Base-by-base conservation (phyloP, 2,888 invertebrate species). In the Crioceris asparagi region DNA sequence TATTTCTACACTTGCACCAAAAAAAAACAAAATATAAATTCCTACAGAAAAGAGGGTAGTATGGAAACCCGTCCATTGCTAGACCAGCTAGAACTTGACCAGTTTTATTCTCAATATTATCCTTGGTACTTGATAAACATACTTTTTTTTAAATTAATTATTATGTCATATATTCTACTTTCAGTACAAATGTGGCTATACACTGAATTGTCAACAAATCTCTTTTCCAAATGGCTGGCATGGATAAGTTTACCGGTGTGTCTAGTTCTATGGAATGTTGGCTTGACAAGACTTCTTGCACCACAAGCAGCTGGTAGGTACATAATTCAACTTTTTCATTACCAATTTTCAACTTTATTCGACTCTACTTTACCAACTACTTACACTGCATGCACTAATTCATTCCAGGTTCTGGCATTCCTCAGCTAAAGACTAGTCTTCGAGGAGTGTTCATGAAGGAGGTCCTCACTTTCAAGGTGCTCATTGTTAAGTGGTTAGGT, bases 381-480 rank as follows among this genome's bases (percentile, higher is more conserved):
- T n/a, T n/a, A n/a, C 2, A 10, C 17, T 17, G 19, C n/a, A 32
- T 27, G 12, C 15, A 14, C 8, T 27, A 29, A 37, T 12, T 18
- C 17, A 40, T 43, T 59, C 25, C 61, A 87, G 90, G 94, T 45
- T 94, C 94, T 31, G 94, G 94, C 39, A 93, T 96, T 55, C 94
- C 94, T 35, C 94, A 96, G 69, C 93, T 96, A 85, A 97, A 97
- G 72, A 96, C 94, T 6, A 93, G 96, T 46, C 71, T 88, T 11
- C 74, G 96, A 46, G 97, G 97, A 30, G 94, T 97, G 1, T 86
- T 92, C 32, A 68, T 97, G 41, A 93, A 96, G 66, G 96, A 96
- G 63, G 96, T 93, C 65, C 72, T 97, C 41, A 94, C 94, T 32
- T 87, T 90, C 61, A 75, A 85, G 51, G 93, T 94, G 1, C 70